phyloP scores from a whole-genome alignment of 1,140 invertebrate species.

The Metaphire vulgaris region DNA sequence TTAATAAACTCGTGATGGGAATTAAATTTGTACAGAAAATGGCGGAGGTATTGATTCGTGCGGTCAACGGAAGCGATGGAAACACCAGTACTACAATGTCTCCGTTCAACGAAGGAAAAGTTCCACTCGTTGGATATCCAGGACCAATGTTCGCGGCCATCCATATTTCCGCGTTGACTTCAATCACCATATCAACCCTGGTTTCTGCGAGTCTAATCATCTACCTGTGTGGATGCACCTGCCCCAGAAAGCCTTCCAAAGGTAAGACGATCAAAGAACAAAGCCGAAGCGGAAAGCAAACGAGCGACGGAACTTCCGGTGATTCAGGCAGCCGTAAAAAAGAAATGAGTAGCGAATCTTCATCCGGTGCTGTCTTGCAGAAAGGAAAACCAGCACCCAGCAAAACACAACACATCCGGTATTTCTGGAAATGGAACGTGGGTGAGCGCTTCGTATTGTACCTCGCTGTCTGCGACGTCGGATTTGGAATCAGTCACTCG shows the following conservation, averaged over 20 bases:
- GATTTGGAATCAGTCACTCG: background rate
- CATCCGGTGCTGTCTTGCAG: background rate
- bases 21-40: no score
- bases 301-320: no score
- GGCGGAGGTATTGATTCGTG: no score
- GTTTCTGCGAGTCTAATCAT: background rate
- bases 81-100: no score
- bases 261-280: no score
- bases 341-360: no score
- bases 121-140: background rate
- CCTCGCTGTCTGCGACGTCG: background rate
- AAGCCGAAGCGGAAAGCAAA: no score
- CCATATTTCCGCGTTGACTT: background rate
- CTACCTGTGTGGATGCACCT: background rate
- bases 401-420: background rate
- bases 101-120: no score
- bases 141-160: background rate
- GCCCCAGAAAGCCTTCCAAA: no score
- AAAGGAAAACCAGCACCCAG: background rate
- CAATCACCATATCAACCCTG: background rate
- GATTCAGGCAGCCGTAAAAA: no score
- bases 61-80: no score
- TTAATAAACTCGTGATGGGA: no score
- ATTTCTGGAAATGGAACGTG: background rate
- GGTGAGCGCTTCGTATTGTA: background rate